Conservation (phyloP, 2,888 invertebrate genomes). For the Torymus texanus region DNA sequence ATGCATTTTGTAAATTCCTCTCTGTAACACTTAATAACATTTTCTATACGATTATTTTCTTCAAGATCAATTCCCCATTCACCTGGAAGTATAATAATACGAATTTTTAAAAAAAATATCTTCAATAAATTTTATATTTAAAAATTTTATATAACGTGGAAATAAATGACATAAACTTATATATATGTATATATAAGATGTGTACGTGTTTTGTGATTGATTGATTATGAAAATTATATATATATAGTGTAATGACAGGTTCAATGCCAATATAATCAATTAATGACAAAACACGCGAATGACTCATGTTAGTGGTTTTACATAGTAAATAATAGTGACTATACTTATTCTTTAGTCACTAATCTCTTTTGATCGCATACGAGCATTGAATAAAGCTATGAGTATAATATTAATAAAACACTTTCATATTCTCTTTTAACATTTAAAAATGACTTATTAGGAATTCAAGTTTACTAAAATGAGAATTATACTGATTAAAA, state of each 20-base stretch:
- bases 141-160: constrained; percentile 11
- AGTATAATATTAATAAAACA: constrained; percentile 8
- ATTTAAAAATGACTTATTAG: neutral
- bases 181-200: no score
- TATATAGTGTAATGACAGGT: neutral
- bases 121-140: no score
- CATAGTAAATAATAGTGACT: constrained; percentile 30
- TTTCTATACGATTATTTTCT: no score
- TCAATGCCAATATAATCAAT: constrained; percentile 17
- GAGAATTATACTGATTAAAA: neutral
- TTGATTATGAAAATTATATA: neutral
- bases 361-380: constrained; percentile 35
- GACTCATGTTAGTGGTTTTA: constrained; percentile 11
- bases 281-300: constrained; percentile 18
- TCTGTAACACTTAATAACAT: no score
- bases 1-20: constrained; percentile 82
- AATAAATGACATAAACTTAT: constrained; percentile 18
- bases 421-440: neutral
- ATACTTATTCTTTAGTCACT: constrained; percentile 9
- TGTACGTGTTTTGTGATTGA: constrained; percentile 1
- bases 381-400: constrained; percentile 14
- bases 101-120: no score
- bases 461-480: neutral
- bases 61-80: no score
- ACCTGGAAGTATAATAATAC: no score